A percentile compares a stretch with the other conserved stretches of the same genome.
Evolutionary conservation across 2,113 vertebrate genomes (phyloP).

Genomic region (Procavia capensis): DNA sequence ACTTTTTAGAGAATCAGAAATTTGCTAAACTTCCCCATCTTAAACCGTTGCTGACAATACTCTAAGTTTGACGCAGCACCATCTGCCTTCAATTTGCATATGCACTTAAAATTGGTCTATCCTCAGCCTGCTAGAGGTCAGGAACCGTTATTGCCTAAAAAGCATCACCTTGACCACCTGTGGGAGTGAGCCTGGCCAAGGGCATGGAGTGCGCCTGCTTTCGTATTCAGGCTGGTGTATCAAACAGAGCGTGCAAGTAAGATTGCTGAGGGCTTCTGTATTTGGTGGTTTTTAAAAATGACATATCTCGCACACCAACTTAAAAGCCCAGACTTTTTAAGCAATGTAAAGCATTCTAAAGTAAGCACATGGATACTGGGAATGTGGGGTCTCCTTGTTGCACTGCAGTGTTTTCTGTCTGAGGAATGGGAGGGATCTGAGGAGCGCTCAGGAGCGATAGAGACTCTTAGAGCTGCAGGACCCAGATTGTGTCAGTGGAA

Average conservation of each 20-base stretch:
- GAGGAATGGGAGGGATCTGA: neutral
- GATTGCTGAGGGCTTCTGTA: neutral
- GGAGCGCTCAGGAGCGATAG: neutral
- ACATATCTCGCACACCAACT: neutral
- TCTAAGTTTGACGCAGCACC: neutral
- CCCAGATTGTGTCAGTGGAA: neutral
- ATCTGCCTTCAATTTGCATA: conserved; percentile 22
- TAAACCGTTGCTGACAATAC: neutral
- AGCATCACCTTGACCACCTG: neutral
- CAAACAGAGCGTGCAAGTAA: neutral
- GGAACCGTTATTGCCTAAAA: neutral
- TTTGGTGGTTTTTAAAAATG: neutral
- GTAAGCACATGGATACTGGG: neutral
- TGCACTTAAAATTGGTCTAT: neutral
- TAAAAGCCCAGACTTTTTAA: neutral
- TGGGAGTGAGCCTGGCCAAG: neutral
- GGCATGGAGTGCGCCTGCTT: too few relatives aligned
- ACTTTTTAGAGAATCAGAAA: conserved; percentile 46
- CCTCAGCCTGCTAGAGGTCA: neutral
- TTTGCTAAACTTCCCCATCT: conserved; percentile 30
- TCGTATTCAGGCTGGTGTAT: neutral
- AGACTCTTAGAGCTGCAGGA: neutral
- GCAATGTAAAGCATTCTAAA: neutral
- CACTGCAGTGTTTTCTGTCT: neutral
- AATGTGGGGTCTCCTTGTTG: too few relatives aligned